Evolutionary conservation across 2,113 vertebrate species (phyloP).

Genomic region (Glaucomys volans): DNA sequence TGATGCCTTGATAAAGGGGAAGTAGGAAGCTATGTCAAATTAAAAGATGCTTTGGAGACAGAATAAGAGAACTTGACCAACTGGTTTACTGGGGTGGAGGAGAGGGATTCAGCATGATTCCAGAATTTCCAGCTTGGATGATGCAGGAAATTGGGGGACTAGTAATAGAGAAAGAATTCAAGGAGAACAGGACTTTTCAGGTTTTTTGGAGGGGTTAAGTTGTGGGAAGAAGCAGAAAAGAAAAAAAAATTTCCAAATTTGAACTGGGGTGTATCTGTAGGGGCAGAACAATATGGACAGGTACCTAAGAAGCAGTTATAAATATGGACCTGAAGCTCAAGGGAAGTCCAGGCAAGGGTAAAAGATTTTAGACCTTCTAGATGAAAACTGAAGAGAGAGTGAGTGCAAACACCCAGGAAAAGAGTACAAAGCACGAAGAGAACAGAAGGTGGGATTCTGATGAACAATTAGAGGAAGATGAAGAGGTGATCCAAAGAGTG

Average conservation of each 20-base stretch:
- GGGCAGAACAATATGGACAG: neutral
- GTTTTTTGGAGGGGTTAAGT: neutral
- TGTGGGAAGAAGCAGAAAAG: neutral
- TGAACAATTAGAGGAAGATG: neutral
- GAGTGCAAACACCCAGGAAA: neutral
- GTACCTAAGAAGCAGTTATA: neutral
- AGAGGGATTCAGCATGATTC: neutral
- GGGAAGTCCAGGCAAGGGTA: neutral
- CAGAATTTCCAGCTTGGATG: neutral
- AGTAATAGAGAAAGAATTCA: neutral
- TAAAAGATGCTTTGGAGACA: neutral
- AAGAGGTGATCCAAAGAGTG: neutral
- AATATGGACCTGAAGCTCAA: neutral
- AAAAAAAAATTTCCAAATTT: neutral
- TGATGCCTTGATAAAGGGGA: neutral
- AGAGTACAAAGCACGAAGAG: neutral
- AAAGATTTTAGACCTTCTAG: neutral
- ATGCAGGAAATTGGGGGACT: neutral
- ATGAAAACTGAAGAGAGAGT: neutral
- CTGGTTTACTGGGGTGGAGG: neutral
- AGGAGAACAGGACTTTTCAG: neutral
- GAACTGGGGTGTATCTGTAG: neutral
- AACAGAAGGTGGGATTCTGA: slow-evolving; percentile 8
- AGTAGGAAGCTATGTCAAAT: neutral
- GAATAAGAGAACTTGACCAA: neutral